Evolutionary conservation across 2,113 vertebrate species (phyloP).

Genomic region (Platanista minor): DNA sequence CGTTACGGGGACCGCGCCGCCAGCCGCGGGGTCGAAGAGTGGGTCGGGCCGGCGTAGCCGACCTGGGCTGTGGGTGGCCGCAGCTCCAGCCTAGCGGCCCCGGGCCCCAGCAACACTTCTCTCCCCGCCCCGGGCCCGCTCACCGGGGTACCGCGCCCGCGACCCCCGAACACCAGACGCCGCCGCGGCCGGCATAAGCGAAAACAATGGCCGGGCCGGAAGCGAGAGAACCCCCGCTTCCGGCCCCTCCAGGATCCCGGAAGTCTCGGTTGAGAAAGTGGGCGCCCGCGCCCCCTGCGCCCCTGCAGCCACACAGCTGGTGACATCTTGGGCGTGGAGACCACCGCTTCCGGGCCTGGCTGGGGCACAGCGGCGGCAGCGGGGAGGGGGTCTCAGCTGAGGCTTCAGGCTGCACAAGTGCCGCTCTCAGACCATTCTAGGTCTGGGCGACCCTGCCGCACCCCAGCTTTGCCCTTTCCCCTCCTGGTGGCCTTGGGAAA

Average conservation of each 20-base stretch:
- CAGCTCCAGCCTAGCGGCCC: neutral
- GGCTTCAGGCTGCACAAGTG: accelerated
- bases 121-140: neutral
- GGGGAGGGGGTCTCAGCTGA: neutral
- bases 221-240: neutral
- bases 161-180: accelerated
- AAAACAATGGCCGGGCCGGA: slow-evolving; percentile 40
- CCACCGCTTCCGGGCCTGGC: accelerated
- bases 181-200: accelerated
- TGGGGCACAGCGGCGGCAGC: accelerated
- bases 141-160: accelerated
- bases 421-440: accelerated
- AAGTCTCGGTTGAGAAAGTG: neutral
- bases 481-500: neutral
- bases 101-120: neutral
- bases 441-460: neutral
- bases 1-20: neutral
- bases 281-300: no score
- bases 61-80: neutral
- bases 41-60: neutral
- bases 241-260: neutral
- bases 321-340: accelerated
- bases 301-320: accelerated
- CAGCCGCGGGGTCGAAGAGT: neutral
- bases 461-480: neutral